phyloP scores from a whole-genome alignment of 1,140 invertebrate genomes.

The Homarus americanus region DNA sequence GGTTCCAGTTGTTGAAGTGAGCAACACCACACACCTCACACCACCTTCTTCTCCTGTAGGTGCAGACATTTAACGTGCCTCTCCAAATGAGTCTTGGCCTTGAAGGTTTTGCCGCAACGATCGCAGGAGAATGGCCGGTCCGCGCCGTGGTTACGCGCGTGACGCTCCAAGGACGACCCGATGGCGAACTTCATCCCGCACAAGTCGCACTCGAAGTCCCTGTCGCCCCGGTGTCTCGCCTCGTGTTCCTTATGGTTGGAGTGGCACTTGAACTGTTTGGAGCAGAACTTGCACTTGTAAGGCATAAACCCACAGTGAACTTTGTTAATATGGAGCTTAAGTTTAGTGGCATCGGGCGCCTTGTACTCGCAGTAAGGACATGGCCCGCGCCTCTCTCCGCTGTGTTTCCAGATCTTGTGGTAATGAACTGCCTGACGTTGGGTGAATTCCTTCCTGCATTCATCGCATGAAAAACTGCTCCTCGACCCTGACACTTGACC shows the following conservation, averaged over 20 bases:
- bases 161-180: conserved; percentile 6
- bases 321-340: conserved; percentile 8
- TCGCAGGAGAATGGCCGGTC: conserved; percentile 41
- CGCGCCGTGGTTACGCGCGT: conserved; percentile 8
- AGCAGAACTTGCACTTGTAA: conserved; percentile 30
- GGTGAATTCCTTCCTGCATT: conserved; percentile 49
- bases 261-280: conserved; percentile 25
- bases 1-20: conserved; percentile 48
- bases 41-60: conserved; percentile 46
- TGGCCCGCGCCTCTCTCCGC: not conserved
- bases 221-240: not conserved
- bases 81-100: conserved; percentile 48
- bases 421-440: conserved; percentile 8
- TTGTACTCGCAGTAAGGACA: conserved; percentile 15
- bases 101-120: conserved; percentile 42
- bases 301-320: conserved; percentile 8
- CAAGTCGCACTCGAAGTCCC: not conserved
- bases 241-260: conserved; percentile 31
- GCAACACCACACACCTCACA: conserved; percentile 48
- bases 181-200: conserved; percentile 35
- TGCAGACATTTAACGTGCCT: conserved; percentile 43
- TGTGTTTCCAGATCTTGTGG: conserved; percentile 15
- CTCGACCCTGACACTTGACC: no score
- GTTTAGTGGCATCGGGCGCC: conserved; percentile 22
- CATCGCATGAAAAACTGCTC: conserved; percentile 34